Conservation (phyloP, 1,140 invertebrate genomes). For the Monomorium pharaonis region DNA sequence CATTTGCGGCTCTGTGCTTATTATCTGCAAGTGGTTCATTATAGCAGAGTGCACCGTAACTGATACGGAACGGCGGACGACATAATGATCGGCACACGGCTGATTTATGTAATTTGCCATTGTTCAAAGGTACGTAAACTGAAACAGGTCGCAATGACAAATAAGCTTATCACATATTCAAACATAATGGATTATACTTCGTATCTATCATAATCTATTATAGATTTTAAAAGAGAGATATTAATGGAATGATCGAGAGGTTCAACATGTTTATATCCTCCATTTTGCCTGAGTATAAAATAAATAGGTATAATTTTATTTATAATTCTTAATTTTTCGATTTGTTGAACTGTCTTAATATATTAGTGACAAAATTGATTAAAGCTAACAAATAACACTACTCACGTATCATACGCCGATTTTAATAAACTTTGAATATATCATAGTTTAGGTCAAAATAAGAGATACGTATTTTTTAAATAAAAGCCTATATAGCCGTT, state of each 20-base stretch:
- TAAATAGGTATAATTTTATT: conserved; percentile 9
- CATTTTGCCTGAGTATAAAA: neutral
- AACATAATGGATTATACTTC: neutral
- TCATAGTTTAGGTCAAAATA: too few species aligned
- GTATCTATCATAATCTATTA: conserved; percentile 31
- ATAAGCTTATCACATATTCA: conserved; percentile 18
- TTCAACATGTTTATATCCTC: neutral
- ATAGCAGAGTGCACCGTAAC: neutral
- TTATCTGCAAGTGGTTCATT: conserved; percentile 31
- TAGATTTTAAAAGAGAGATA: conserved; percentile 9
- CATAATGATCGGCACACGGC: conserved; percentile 26
- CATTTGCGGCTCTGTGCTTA: conserved; percentile 9
- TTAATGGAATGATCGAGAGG: neutral
- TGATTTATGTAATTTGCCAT: conserved; percentile 30
- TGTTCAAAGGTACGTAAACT: conserved; percentile 28
- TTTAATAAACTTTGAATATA: too few species aligned
- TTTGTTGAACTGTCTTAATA: neutral
- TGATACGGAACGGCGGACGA: conserved; percentile 5
- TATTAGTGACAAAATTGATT: conserved; percentile 3
- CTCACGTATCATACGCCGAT: too few species aligned
- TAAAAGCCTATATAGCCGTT: too few species aligned
- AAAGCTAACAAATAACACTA: too few species aligned
- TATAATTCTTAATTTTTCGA: neutral
- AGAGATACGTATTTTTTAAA: too few species aligned
- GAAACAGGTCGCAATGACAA: conserved; percentile 14